These are phyloP conservation scores for Pterobdella sp. DNA, from an alignment of 2,888 invertebrate species.

Conservation along the genomic window DNA sequence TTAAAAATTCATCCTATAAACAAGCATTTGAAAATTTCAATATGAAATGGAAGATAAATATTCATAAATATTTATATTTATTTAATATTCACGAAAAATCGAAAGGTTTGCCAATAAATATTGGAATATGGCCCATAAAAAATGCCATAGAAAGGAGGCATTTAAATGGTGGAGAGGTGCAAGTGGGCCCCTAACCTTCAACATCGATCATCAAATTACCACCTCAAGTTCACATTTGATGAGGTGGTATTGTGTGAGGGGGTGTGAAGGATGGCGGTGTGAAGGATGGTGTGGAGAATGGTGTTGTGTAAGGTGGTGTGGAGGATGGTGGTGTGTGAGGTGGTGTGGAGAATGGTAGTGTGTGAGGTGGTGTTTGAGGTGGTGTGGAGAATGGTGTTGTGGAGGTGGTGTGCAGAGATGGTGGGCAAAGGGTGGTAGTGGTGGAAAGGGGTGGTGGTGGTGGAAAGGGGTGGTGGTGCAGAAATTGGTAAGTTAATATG, in stretches of 20 bases:
- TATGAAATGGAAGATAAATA: too few species aligned
- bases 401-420: neutral
- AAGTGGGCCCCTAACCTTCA: too few species aligned
- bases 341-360: neutral
- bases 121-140: too few species aligned
- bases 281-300: neutral
- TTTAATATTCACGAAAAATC: too few species aligned
- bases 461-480: neutral
- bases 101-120: too few species aligned
- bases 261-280: neutral
- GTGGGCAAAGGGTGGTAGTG: neutral
- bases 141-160: too few species aligned
- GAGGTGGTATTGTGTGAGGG: neutral
- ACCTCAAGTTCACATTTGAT: too few species aligned
- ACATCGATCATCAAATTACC: too few species aligned
- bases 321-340: neutral
- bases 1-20: too few species aligned
- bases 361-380: neutral
- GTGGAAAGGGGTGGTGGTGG: neutral
- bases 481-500: neutral
- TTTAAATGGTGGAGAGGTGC: too few species aligned
- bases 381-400: conserved; percentile 5
- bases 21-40: too few species aligned
- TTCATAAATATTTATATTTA: too few species aligned
- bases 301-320: neutral